phyloP scores from a whole-genome alignment of 2,797 vertebrate species.

The Sebastes cheni region DNA sequence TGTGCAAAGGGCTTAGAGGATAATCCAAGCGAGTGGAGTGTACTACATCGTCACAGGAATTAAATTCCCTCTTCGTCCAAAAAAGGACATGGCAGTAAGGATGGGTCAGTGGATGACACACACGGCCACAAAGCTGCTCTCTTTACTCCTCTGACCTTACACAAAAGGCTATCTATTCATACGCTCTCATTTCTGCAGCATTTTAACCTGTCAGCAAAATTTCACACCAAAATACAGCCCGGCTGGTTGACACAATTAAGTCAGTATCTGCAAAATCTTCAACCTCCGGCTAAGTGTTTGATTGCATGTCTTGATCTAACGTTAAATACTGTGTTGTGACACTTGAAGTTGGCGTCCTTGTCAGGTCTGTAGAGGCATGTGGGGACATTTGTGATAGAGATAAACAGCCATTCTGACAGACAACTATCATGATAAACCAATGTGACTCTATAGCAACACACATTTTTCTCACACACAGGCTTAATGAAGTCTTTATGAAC shows the following conservation, averaged over 20 bases:
- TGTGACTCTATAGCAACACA: background rate
- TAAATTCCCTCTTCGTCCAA: conserved; percentile 76
- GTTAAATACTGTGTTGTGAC: conserved; percentile 37
- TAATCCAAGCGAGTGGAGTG: conserved; percentile 78
- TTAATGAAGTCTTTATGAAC: conserved; percentile 48
- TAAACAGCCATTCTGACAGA: conserved; percentile 49
- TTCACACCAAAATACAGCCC: background rate
- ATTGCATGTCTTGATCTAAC: conserved; percentile 25
- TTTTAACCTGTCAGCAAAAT: background rate
- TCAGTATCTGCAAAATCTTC: conserved; percentile 6
- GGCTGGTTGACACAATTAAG: background rate
- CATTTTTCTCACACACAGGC: conserved; percentile 6
- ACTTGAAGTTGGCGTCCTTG: conserved; percentile 41
- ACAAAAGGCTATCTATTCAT: background rate
- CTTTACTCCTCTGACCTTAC: conserved; percentile 18
- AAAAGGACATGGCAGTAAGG: conserved; percentile 64
- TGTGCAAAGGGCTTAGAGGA: conserved; percentile 80
- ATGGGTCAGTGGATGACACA: conserved; percentile 59
- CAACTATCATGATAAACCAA: conserved; percentile 21
- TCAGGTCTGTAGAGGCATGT: conserved; percentile 38
- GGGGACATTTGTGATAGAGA: conserved; percentile 47
- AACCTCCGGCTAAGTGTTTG: background rate
- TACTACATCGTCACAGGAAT: conserved; percentile 78
- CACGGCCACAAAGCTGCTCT: conserved; percentile 40
- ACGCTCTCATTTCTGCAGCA: background rate